Conservation (phyloP, 37 sponge, comb jelly and placozoan species). For the Diacarnus erythraeanus region DNA sequence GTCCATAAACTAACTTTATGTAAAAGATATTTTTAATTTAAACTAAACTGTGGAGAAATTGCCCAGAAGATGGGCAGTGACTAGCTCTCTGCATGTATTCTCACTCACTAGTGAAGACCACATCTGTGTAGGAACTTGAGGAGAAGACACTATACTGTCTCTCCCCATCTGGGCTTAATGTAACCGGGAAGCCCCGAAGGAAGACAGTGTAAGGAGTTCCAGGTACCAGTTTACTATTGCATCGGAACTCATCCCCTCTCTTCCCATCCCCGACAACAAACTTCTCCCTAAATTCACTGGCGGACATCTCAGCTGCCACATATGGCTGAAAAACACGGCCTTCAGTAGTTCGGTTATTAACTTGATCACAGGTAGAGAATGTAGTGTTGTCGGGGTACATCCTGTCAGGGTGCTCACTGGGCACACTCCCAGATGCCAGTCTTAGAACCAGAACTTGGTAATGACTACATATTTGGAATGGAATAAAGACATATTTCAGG, state of each 20-base stretch:
- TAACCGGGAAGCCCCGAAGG: conserved; percentile 32
- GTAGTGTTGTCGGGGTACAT: not conserved
- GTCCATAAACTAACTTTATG: too few species aligned
- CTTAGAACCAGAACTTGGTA: conserved; percentile 4
- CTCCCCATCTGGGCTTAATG: not conserved
- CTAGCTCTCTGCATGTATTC: too few species aligned
- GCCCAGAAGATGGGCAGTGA: too few species aligned
- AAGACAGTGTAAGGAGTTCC: conserved; percentile 9
- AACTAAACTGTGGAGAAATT: too few species aligned
- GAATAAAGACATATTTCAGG: not conserved
- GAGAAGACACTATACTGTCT: conserved; percentile 20
- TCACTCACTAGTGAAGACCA: conserved; percentile 6
- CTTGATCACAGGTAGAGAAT: not conserved
- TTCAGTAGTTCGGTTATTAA: not conserved
- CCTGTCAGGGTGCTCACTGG: conserved; percentile 7
- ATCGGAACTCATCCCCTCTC: not conserved
- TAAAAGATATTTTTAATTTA: too few species aligned
- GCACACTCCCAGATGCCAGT: not conserved
- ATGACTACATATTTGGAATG: not conserved
- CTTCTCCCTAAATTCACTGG: not conserved
- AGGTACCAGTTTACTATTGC: not conserved
- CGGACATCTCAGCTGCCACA: conserved; percentile 32
- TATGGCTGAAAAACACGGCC: not conserved
- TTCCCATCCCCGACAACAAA: conserved; percentile 6
- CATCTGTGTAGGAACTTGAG: conserved; percentile 14